Evolutionary conservation across 23 tunicate species (phyloP).

Genomic region (Botrylloides violaceus): DNA sequence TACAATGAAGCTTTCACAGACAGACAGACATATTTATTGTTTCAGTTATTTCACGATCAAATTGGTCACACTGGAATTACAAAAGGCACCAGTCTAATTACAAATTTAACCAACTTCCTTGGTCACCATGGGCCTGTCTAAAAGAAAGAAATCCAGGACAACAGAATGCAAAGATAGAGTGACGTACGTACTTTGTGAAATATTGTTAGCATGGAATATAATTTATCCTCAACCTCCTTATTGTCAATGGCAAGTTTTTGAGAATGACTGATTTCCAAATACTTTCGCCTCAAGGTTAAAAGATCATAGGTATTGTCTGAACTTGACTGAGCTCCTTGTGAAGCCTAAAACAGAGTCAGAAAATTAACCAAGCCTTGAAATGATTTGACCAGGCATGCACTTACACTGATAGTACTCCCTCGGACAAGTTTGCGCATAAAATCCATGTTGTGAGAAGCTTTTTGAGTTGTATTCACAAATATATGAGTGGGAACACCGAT

Average conservation of each 20-base stretch:
- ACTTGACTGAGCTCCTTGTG: not conserved
- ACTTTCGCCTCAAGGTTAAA: conserved; percentile 48
- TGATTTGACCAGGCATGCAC: not conserved
- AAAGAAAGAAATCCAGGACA: not conserved
- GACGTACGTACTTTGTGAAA: conserved; percentile 51
- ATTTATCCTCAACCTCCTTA: conserved; percentile 51
- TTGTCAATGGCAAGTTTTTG: conserved; percentile 18
- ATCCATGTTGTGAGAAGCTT: conserved; percentile 31
- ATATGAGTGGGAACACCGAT: no score
- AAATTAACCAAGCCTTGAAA: not conserved
- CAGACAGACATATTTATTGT: no score
- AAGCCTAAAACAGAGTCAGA: not conserved
- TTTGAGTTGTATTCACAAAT: no score
- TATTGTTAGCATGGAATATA: conserved; percentile 58
- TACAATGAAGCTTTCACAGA: no score
- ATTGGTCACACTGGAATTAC: no score
- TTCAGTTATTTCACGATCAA: no score
- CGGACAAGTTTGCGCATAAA: conserved; percentile 30
- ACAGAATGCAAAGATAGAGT: no score
- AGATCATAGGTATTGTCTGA: conserved; percentile 26
- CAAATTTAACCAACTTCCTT: no score
- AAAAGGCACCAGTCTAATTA: no score
- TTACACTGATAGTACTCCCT: conserved; percentile 14
- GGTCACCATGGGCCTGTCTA: no score
- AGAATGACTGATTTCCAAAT: conserved; percentile 47